Conservation (phyloP, 2,888 invertebrate genomes). For the Muscina levida region DNA sequence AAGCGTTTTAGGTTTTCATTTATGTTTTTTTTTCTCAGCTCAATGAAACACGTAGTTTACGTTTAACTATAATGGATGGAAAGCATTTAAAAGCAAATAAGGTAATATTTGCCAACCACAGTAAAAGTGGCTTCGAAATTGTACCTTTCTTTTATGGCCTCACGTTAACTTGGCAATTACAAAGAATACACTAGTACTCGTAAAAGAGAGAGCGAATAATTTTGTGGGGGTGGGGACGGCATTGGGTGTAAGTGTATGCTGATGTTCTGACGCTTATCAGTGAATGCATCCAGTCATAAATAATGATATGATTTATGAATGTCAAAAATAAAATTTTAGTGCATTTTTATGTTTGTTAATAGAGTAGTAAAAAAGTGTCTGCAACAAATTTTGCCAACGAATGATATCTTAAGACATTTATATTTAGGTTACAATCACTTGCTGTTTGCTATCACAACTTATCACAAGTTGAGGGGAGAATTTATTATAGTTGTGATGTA, state of each 20-base stretch:
- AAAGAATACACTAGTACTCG: background rate
- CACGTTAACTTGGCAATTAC: slow-evolving; percentile 32
- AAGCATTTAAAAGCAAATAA: slow-evolving; percentile 6
- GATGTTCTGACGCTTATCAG: slow-evolving; percentile 24
- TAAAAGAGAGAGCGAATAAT: too few relatives aligned
- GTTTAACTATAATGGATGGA: slow-evolving; percentile 16
- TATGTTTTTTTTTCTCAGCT: background rate
- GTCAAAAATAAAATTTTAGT: background rate
- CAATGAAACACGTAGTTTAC: background rate
- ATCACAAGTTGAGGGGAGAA: too few relatives aligned
- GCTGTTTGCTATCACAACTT: too few relatives aligned
- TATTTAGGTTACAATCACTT: background rate
- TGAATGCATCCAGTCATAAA: slow-evolving; percentile 20
- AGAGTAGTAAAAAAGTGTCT: slow-evolving; percentile 25
- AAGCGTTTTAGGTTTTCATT: slow-evolving; percentile 2
- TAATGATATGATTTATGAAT: slow-evolving; percentile 32
- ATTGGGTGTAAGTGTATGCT: background rate
- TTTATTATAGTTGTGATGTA: too few relatives aligned
- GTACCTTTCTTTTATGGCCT: slow-evolving; percentile 25
- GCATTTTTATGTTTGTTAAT: slow-evolving; percentile 21
- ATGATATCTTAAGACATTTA: background rate
- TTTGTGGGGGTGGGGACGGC: background rate
- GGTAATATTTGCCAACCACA: slow-evolving; percentile 19
- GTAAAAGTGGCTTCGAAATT: background rate
- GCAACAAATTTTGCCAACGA: background rate